A percentile compares a stretch with the other conserved stretches of the same genome.
Evolutionary conservation across 2,113 vertebrate species (phyloP).

Genomic region (Passerina amoena): DNA sequence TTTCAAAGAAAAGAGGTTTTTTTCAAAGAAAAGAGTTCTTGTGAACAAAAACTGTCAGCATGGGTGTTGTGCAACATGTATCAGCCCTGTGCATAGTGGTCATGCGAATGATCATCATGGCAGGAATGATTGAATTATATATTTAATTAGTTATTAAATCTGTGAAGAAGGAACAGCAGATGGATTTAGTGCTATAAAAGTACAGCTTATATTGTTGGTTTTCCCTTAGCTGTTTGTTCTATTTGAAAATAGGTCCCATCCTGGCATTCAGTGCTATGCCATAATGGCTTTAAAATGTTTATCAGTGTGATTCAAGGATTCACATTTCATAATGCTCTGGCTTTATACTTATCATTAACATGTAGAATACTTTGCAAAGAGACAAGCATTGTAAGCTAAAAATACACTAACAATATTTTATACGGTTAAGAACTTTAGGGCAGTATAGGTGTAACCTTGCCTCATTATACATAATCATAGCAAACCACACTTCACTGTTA

Average conservation of each 20-base stretch:
- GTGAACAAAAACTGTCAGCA: neutral
- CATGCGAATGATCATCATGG: neutral
- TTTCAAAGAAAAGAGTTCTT: neutral
- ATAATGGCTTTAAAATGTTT: neutral
- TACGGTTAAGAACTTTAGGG: neutral
- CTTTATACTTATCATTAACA: neutral
- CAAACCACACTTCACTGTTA: neutral
- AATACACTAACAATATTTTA: neutral
- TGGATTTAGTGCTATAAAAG: neutral
- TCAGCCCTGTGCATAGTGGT: neutral
- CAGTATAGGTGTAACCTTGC: neutral
- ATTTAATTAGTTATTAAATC: neutral
- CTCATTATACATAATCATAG: neutral
- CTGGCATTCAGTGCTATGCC: neutral
- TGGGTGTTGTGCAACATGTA: accelerated
- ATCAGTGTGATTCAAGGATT: neutral
- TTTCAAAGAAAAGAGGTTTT: neutral
- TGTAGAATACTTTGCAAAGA: neutral
- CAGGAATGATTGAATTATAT: neutral
- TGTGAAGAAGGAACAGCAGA: neutral
- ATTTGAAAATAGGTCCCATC: neutral
- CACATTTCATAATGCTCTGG: neutral
- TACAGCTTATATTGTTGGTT: neutral
- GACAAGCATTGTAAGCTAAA: neutral
- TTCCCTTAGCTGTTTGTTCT: neutral